A percentile compares a stretch with the other conserved stretches of the same genome.
Conservation (phyloP, 2,888 invertebrate species). For the Oegoconia quadripuncta region DNA sequence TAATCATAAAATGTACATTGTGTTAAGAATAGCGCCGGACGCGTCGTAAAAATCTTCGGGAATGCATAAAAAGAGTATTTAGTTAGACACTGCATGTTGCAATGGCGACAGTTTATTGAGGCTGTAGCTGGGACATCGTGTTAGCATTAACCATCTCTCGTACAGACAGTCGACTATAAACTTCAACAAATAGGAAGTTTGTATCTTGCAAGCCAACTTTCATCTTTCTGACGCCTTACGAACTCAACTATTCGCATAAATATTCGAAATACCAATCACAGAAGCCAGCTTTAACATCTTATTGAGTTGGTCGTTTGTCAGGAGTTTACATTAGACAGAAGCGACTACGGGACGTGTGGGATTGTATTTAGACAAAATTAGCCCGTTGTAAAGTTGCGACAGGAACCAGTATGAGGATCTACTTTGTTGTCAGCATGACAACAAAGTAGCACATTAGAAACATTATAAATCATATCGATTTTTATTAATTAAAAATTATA, state of each 20-base stretch:
- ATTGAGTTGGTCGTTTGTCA: background rate
- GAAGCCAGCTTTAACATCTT: background rate
- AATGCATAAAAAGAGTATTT: conserved; percentile 44
- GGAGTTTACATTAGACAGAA: conserved; percentile 33
- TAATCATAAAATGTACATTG: conserved; percentile 53
- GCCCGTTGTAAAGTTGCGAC: conserved; percentile 40
- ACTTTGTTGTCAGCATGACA: too few species aligned
- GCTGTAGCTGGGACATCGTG: conserved; percentile 43
- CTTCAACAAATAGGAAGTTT: too few species aligned
- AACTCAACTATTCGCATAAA: too few species aligned
- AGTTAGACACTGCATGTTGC: conserved; percentile 48
- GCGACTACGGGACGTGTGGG: conserved; percentile 11
- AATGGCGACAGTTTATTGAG: conserved; percentile 57
- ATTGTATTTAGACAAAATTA: conserved; percentile 36
- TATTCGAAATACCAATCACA: too few species aligned
- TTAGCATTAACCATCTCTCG: conserved; percentile 29
- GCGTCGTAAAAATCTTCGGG: conserved; percentile 42
- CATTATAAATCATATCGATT: too few species aligned
- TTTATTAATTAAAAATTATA: too few species aligned
- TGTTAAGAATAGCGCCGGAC: conserved; percentile 45
- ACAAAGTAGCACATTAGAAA: too few species aligned
- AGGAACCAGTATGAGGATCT: conserved; percentile 15
- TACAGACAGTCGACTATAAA: conserved; percentile 7
- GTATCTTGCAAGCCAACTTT: too few species aligned
- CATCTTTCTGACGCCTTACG: background rate